Evolutionary conservation across 2,888 invertebrate genomes (phyloP).

Genomic region (Gnatocerus cornutus): DNA sequence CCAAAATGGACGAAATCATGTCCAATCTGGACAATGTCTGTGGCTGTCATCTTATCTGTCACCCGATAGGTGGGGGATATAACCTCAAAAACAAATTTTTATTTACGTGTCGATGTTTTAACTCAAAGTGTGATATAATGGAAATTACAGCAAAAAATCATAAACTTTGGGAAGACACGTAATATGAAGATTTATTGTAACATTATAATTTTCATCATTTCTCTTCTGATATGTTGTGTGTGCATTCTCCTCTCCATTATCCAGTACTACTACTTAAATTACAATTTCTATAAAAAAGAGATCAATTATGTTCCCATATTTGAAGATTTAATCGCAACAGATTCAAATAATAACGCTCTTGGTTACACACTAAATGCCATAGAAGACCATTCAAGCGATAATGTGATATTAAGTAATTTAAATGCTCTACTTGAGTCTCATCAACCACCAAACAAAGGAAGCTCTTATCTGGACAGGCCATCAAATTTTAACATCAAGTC

Average conservation of each 20-base stretch:
- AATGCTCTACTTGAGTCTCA: constrained; percentile 62
- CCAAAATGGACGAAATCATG: too few species aligned
- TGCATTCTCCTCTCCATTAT: constrained; percentile 67
- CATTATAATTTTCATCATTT: constrained; percentile 62
- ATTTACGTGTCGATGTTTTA: constrained; percentile 29
- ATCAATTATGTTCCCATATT: constrained; percentile 64
- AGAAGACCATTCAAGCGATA: constrained; percentile 58
- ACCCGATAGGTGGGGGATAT: not conserved
- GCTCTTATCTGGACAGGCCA: constrained; percentile 49
- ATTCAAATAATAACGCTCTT: constrained; percentile 58
- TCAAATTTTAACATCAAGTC: constrained; percentile 50
- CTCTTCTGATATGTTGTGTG: constrained; percentile 67
- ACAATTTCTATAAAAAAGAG: constrained; percentile 59
- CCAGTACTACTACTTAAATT: constrained; percentile 66
- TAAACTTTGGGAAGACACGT: constrained; percentile 46
- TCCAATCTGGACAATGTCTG: too few species aligned
- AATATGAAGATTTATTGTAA: constrained; percentile 53
- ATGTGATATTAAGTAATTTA: constrained; percentile 62
- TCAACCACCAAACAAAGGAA: constrained; percentile 47
- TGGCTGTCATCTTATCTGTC: too few species aligned
- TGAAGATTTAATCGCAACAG: constrained; percentile 68
- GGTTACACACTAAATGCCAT: constrained; percentile 56
- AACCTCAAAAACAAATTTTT: constrained; percentile 28
- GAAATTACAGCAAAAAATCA: constrained; percentile 1
- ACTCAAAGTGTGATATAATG: constrained; percentile 20